Percentiles rank a stretch among this genome's conserved stretches.
Evolutionary conservation across 2,113 vertebrate species (phyloP).

Genomic region (Petroica traversi): DNA sequence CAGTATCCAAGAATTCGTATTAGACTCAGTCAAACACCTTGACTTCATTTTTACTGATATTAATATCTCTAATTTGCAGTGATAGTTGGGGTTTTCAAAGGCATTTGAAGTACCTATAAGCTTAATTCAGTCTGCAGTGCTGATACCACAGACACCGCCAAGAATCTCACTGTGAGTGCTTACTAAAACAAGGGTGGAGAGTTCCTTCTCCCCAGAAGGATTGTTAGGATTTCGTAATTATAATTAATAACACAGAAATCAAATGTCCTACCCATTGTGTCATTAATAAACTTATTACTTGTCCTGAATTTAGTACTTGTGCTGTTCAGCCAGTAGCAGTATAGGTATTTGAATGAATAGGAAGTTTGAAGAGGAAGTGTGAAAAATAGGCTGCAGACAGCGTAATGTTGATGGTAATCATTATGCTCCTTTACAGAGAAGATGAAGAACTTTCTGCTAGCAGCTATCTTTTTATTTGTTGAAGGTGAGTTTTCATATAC

Average conservation of each 20-base stretch:
- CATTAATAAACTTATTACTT: not conserved
- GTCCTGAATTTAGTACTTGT: no score
- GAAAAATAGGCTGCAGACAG: not conserved
- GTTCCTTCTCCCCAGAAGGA: not conserved
- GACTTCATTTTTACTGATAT: not conserved
- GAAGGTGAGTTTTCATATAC: conserved; percentile 26
- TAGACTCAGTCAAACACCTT: not conserved
- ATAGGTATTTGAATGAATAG: not conserved
- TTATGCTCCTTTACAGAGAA: conserved; percentile 28
- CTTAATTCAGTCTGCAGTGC: not conserved
- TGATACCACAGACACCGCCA: fast-evolving
- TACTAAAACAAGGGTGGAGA: not conserved
- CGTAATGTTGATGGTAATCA: not conserved
- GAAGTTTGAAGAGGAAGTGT: conserved; percentile 29
- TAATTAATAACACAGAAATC: not conserved
- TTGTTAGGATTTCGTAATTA: not conserved
- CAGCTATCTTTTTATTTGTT: conserved; percentile 12
- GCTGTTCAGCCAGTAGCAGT: not conserved
- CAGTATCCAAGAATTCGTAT: not conserved
- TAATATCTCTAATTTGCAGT: not conserved
- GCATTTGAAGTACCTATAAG: not conserved
- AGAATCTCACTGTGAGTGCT: not conserved
- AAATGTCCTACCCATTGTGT: not conserved
- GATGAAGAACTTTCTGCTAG: conserved; percentile 20
- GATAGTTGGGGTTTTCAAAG: not conserved